Base-by-base conservation (phyloP, 2,113 vertebrate genomes). In the Tetrao urogallus region DNA sequence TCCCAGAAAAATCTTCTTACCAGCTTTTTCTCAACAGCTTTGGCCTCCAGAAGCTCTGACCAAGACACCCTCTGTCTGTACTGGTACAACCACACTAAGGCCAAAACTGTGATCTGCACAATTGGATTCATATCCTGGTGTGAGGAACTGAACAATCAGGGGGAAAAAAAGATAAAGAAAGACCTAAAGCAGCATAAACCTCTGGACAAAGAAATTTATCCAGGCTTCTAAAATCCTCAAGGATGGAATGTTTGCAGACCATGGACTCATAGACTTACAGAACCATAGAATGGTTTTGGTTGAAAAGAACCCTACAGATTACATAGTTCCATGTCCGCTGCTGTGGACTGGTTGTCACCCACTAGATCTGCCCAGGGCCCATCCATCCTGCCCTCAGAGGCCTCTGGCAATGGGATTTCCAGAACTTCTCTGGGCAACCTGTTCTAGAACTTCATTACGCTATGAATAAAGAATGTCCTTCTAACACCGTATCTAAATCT, bases 61-160 rank as follows among this genome's bases (percentile, higher is more conserved):
- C 89, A 91, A 71, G 77, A n/a, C 25, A 87, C 83, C 24, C 82
- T 82, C 77, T 77, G 87, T 45, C 87, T 77, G 34, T 77, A 71
- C 64, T 12, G 50, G 32, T 87, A 57, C 71, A 87, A 58, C 77
- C 89, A 91, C 50, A 71, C 83, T 65, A 82, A 71, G n/a, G 57
- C 57, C 65, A 87, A 77, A 45, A 71, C 58, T 45, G 89, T 87
- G 32, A 64, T 83, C 77, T 77, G 82, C 13, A 8, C 28, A 45
- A 19, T 1, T 71, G 78, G 43, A 19, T 71, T 65, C 65, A 82
- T 58, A 30, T 38, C 43, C 77, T 82, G 36, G 36, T n/a, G 22
- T 5, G 12, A 28, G 28, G 74, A 69, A 32, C 8, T 38, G 42
- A 71, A 60, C 50, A 71, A 18, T 25, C 43, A 64, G 30, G 27